Evolutionary conservation across 2,888 invertebrate genomes (phyloP).

Genomic region (Euphydryas editha): DNA sequence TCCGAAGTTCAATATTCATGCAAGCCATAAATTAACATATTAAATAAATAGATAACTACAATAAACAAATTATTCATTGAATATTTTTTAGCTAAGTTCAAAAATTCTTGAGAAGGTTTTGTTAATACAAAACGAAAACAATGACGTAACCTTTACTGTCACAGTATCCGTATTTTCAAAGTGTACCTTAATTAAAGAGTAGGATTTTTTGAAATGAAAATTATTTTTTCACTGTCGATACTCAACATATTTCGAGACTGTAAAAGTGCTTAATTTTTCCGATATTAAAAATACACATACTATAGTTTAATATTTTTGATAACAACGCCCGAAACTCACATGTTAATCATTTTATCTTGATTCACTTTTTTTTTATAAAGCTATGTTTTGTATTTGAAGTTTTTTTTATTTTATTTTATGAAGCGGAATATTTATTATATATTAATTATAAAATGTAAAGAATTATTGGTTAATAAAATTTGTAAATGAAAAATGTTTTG

Average conservation of each 20-base stretch:
- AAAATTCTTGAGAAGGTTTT: neutral
- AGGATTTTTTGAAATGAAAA: conserved; percentile 10
- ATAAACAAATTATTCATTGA: no score
- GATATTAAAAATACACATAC: conserved; percentile 11
- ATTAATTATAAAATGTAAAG: conserved; percentile 13
- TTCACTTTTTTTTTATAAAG: neutral
- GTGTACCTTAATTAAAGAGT: conserved; percentile 8
- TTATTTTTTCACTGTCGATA: conserved; percentile 13
- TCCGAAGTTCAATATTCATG: no score
- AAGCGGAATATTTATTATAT: no score
- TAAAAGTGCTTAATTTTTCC: conserved; percentile 19
- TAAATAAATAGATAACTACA: no score
- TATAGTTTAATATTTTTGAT: no score
- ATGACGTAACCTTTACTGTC: conserved; percentile 1
- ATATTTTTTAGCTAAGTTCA: neutral
- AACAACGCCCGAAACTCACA: neutral
- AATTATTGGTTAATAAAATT: conserved; percentile 28
- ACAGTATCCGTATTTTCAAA: neutral
- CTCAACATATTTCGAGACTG: conserved; percentile 13
- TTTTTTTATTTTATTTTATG: no score
- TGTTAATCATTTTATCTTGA: neutral
- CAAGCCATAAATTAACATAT: no score
- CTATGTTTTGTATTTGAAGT: conserved; percentile 9
- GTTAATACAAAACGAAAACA: no score
- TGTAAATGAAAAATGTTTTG: conserved; percentile 44